These are phyloP conservation scores for Sminthurinus aureus DNA, from an alignment of 2,888 invertebrate genomes.

Conservation along the genomic window DNA sequence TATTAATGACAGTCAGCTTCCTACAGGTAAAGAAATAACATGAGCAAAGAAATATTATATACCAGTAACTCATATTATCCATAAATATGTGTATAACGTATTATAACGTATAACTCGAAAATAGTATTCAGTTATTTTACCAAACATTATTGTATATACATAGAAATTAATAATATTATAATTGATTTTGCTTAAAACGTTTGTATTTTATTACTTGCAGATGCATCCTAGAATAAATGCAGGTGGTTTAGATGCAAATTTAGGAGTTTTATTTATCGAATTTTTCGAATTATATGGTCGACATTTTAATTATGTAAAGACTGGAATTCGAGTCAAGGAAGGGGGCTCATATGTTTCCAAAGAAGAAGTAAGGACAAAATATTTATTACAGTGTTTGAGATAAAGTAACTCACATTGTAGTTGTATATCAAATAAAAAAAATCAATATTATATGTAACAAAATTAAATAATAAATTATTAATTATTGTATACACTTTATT, in stretches of 20 bases:
- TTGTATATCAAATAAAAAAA: no score
- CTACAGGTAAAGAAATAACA: constrained; percentile 74
- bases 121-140: not conserved
- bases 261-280: constrained; percentile 93
- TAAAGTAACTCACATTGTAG: no score
- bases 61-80: no score
- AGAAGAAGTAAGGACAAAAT: constrained; percentile 71
- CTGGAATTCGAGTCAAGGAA: constrained; percentile 90
- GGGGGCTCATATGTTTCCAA: constrained; percentile 94
- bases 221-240: constrained; percentile 86
- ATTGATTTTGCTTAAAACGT: no score
- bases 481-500: not conserved
- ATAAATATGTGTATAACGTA: no score
- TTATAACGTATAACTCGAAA: no score
- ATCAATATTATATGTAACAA: no score
- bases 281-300: constrained; percentile 97
- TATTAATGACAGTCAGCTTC: constrained; percentile 98
- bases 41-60: no score
- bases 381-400: no score
- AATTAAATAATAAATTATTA: no score
- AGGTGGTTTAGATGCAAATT: constrained; percentile 72
- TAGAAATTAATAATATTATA: no score
- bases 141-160: not conserved
- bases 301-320: constrained; percentile 94
- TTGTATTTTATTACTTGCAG: no score